These are phyloP conservation scores for Brassicogethes aeneus DNA, from an alignment of 2,888 invertebrate species.

Conservation along the genomic window DNA sequence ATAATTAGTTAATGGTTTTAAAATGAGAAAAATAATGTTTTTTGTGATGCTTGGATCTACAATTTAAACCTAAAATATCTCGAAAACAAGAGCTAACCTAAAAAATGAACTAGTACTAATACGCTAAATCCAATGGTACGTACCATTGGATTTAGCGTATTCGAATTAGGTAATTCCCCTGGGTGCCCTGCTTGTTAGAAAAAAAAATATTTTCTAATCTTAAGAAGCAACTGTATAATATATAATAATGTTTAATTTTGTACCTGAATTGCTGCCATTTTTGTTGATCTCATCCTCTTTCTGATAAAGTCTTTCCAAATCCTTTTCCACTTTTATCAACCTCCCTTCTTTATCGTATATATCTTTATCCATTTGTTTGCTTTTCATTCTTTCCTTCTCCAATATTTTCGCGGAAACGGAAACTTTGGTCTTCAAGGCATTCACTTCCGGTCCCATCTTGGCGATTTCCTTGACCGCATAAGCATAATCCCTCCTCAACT, in stretches of 20 bases:
- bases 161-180: no score
- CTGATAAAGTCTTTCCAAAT: constrained; percentile 36
- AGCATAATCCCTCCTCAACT: constrained; percentile 32
- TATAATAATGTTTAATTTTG: neutral
- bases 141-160: no score
- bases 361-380: constrained; percentile 24
- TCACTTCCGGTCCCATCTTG: constrained; percentile 40
- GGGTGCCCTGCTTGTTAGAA: no score
- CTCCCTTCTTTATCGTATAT: constrained; percentile 21
- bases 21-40: no score
- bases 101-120: no score
- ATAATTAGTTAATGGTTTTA: no score
- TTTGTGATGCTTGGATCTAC: no score
- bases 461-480: constrained; percentile 32
- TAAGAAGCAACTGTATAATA: no score
- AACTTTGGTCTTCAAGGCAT: constrained; percentile 42
- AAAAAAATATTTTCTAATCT: no score
- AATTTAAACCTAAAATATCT: no score
- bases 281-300: constrained; percentile 45
- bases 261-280: constrained; percentile 35
- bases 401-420: constrained; percentile 37
- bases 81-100: no score
- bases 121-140: no score
- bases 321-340: constrained; percentile 19
- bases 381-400: constrained; percentile 29